Percentiles rank a stretch among this genome's conserved stretches.
Evolutionary conservation across 2,797 vertebrate species (phyloP).

Genomic region (Phoeniculus purpureus): DNA sequence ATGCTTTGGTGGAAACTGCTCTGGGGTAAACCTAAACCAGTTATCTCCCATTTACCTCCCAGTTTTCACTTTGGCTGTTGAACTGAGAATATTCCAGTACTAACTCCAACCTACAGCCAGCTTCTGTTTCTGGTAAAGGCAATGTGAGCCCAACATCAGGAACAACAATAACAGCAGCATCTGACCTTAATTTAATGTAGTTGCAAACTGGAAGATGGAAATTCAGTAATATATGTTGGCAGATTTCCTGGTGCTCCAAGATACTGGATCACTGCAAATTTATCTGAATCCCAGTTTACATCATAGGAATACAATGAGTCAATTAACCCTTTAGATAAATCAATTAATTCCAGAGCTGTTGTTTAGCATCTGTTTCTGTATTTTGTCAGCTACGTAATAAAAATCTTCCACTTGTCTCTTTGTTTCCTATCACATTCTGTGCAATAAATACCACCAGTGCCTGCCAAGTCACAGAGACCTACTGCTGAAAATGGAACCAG

Average conservation of each 20-base stretch:
- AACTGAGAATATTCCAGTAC: neutral
- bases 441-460: constrained; percentile 10
- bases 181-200: constrained; percentile 33
- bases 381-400: constrained; percentile 54
- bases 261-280: neutral
- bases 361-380: neutral
- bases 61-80: neutral
- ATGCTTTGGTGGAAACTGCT: neutral
- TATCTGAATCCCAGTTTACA: constrained; percentile 35
- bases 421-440: constrained; percentile 45
- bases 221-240: constrained; percentile 4
- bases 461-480: constrained; percentile 52
- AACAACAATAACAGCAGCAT: neutral
- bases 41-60: neutral
- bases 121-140: constrained; percentile 10
- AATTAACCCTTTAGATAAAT: constrained; percentile 63
- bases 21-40: neutral
- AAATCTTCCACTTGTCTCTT: constrained; percentile 42
- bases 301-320: neutral
- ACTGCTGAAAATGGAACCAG: constrained; percentile 46
- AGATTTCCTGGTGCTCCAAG: constrained; percentile 34
- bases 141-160: neutral
- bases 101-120: neutral
- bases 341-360: constrained; percentile 7
- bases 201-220: constrained; percentile 9